Evolutionary conservation across 2,797 vertebrate species (phyloP).

Genomic region (Chrysocyon brachyurus): DNA sequence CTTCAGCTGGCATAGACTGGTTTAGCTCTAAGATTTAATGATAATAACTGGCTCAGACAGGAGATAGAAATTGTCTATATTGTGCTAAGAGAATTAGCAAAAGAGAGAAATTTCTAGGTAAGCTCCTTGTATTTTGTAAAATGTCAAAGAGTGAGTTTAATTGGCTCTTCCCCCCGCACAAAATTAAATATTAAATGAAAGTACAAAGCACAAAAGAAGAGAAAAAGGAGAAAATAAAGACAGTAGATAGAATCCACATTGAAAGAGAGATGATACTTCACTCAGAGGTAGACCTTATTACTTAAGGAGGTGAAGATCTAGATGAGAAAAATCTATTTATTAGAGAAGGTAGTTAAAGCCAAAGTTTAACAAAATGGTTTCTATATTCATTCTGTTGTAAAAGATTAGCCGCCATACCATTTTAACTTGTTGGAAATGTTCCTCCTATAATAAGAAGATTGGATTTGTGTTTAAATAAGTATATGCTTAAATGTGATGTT

Average conservation of each 20-base stretch:
- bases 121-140: background rate
- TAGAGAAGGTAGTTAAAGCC: background rate
- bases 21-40: slow-evolving; percentile 84
- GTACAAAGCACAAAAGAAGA: background rate
- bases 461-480: slow-evolving; percentile 50
- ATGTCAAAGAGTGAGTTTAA: background rate
- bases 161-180: background rate
- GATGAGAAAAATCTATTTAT: background rate
- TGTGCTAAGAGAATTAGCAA: background rate
- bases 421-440: slow-evolving; percentile 12
- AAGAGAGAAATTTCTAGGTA: background rate
- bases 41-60: slow-evolving; percentile 71
- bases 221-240: background rate
- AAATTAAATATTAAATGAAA: slow-evolving; percentile 9
- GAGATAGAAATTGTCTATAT: slow-evolving; percentile 60
- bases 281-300: background rate
- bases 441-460: background rate
- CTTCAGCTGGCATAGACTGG: slow-evolving; percentile 69
- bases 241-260: background rate
- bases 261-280: background rate
- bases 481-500: background rate
- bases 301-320: background rate
- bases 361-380: background rate
- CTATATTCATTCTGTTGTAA: background rate
- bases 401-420: background rate